phyloP scores from a whole-genome alignment of 2,888 invertebrate genomes.

The Cephonodes hylas region DNA sequence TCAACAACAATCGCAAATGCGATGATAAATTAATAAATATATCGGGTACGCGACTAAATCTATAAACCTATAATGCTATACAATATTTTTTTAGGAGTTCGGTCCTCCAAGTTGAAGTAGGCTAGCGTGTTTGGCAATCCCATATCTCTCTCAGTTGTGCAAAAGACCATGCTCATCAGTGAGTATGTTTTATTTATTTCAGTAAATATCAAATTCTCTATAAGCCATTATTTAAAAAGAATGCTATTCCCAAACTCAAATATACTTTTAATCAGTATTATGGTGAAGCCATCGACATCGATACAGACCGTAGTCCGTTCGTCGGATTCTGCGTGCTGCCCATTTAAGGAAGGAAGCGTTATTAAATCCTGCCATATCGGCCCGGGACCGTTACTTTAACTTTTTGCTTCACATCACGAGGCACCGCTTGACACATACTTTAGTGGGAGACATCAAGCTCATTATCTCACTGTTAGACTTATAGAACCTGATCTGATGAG shows the following conservation, averaged over 20 bases:
- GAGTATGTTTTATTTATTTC: constrained; percentile 12
- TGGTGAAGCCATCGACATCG: constrained; percentile 34
- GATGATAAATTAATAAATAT: neutral
- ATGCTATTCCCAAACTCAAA: neutral
- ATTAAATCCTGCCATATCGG: constrained; percentile 74
- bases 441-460: constrained; percentile 9
- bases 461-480: constrained; percentile 14
- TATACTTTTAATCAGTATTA: neutral
- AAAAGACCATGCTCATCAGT: neutral
- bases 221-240: neutral
- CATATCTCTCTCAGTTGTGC: too few relatives aligned
- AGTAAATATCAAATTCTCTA: too few relatives aligned
- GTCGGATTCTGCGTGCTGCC: constrained; percentile 47
- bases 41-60: too few relatives aligned
- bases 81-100: too few relatives aligned
- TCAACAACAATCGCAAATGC: neutral
- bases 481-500: constrained; percentile 8
- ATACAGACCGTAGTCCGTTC: constrained; percentile 27
- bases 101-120: too few relatives aligned
- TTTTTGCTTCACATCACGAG: constrained; percentile 49
- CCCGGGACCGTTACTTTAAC: constrained; percentile 57
- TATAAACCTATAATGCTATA: too few relatives aligned
- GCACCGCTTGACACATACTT: constrained; percentile 28
- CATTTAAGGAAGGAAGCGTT: constrained; percentile 60
- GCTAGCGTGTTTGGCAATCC: too few relatives aligned